Percentiles rank a stretch among this genome's conserved stretches.
These are phyloP conservation scores for Zosterops borbonicus DNA, from an alignment of 2,113 vertebrate genomes.

Conservation along the genomic window DNA sequence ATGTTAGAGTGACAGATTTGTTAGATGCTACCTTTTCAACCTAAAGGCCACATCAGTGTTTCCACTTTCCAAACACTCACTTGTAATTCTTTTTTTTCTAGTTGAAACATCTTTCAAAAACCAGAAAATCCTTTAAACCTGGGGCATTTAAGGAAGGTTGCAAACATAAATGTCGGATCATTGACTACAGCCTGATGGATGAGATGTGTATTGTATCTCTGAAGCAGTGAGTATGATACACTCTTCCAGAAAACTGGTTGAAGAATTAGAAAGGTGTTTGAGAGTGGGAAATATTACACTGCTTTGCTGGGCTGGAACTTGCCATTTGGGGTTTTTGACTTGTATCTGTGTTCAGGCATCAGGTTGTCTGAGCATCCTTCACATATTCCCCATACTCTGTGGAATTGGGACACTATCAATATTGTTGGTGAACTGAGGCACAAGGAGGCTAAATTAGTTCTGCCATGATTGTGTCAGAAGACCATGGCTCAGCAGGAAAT, in stretches of 20 bases:
- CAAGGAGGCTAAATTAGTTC: background rate
- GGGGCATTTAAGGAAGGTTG: conserved; percentile 70
- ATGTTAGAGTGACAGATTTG: background rate
- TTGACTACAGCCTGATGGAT: conserved; percentile 88
- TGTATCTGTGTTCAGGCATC: background rate
- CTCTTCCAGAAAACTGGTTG: background rate
- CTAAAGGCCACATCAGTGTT: background rate
- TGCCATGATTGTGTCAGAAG: background rate
- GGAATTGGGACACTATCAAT: background rate
- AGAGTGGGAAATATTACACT: background rate
- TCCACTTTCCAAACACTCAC: background rate
- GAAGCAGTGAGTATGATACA: conserved; percentile 76
- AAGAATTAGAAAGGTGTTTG: background rate
- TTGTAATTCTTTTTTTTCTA: conserved; percentile 52
- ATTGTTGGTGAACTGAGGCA: background rate
- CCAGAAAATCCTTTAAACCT: conserved; percentile 63
- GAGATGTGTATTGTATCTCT: conserved; percentile 82
- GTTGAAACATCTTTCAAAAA: conserved; percentile 83
- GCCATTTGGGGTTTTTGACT: background rate
- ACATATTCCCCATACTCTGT: background rate
- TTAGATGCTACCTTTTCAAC: background rate
- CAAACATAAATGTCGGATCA: conserved; percentile 85
- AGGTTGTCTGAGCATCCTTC: background rate
- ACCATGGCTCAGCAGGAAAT: background rate
- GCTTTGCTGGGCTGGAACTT: background rate